Evolutionary conservation across 2,888 invertebrate genomes (phyloP), one percentile per base, ranked within the genome.

Genomic region (Hypomecis atomaria): DNA sequence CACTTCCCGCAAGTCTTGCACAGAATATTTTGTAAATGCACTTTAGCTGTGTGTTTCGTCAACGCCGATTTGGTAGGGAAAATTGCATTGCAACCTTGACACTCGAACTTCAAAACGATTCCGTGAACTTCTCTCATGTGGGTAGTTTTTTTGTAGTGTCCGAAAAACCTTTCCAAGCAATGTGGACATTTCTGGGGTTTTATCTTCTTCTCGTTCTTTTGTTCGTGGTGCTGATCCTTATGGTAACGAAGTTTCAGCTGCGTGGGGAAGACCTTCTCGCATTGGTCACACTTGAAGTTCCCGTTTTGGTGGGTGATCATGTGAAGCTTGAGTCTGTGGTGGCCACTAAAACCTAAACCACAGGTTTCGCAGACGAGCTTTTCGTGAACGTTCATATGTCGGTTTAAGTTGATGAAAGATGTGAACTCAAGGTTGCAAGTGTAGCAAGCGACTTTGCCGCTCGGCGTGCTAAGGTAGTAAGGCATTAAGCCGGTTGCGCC

Each of bases 321-420:
- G 45, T 92, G 91, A 62, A 88, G 89, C 10, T 86, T 84, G 2
- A 91, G 67, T 0, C 91, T 79, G 23, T 89, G 90, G 47, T 90
- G 85, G 0, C 90, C 89, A 81, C 89, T 87, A 65, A 91, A 92
- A 0, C 91, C 90, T 10, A 88, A 69, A 0, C 91, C 91, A 62
- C 91, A 92, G 0, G 86, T 89, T 69, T 92, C 91, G 59, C 91
- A 92, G 1, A 90, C 89, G 0, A 90, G 89, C 52, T 77, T 90
- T 47, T 85, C 90, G 71, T 91, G 91, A 0, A 77, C 89, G 44
- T 91, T 91, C 90, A 91, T 91, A 66, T 91, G 91, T 36, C 89
- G 75, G 36, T 90, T 90, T 0, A 91, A 70, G 10, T 89, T 77
- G 53, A 90, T 89, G 67, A 90, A 90, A 0, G 90, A 84, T 56